These are phyloP conservation scores for Habrosyne pyritoides DNA, from an alignment of 2,888 invertebrate genomes.

Conservation along the genomic window DNA sequence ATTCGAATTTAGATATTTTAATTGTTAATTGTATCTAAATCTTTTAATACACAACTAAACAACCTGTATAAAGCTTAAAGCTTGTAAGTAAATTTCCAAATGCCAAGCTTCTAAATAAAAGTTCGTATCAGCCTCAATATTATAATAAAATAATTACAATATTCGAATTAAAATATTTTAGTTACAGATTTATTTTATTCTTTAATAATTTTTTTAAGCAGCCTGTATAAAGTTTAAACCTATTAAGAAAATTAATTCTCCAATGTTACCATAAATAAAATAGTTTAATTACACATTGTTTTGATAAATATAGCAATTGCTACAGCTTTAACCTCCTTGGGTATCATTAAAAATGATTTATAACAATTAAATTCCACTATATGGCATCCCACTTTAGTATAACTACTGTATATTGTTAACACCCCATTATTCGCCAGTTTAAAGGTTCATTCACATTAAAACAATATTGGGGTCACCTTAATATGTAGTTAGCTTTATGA, in stretches of 20 bases:
- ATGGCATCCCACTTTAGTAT: background rate
- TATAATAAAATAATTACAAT: too few relatives aligned
- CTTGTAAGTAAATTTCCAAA: background rate
- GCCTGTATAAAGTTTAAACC: background rate
- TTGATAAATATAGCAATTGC: background rate
- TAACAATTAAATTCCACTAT: background rate
- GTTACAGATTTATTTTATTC: too few relatives aligned
- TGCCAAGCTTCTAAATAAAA: background rate
- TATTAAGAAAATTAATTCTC: background rate
- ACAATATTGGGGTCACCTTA: background rate
- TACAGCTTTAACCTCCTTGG: background rate
- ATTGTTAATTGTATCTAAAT: too few relatives aligned
- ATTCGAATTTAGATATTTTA: too few relatives aligned
- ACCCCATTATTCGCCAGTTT: background rate
- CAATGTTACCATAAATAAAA: background rate
- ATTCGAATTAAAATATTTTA: background rate
- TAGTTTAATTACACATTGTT: background rate
- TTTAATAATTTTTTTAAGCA: background rate
- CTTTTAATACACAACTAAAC: too few relatives aligned
- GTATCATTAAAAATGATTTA: background rate
- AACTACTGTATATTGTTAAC: background rate
- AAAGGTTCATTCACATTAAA: background rate
- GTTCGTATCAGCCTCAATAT: background rate
- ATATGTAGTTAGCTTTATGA: background rate
- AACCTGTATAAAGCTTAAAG: too few relatives aligned